Base-by-base conservation (phyloP, 2,888 invertebrate species). In the Sylvicola fuscatus region DNA sequence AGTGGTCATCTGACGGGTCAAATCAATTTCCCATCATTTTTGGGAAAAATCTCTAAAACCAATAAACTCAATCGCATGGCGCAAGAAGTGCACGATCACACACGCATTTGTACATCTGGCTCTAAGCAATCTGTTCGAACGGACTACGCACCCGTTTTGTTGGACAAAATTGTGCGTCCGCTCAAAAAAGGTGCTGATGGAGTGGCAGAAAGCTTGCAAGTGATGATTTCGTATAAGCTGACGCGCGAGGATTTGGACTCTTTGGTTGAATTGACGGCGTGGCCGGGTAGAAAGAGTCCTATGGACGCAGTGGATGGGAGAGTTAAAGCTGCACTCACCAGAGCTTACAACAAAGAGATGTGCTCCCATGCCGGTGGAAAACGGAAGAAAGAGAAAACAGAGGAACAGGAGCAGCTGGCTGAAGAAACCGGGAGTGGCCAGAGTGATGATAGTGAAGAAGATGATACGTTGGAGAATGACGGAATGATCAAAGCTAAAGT, bases 21-120 rank as follows among this genome's bases (percentile, higher is more conserved):
- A 63, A 79, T 92, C 14, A 76, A 79, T 49, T 98, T 98, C 58
- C 98, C 98, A 2, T 63, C 70, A 28, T 98, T 97, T 95, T 71
- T 98, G 36, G 98, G 98, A 2, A 89, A 89, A 60, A 87, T 93
- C 62, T 95, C 97, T 0, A 76, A 72, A 41, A 62, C 68, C 13
- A 72, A 61, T 42, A 97, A 95, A 61, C 73, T 81, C 51, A 72
- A 76, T 32, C 65, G 93, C 14, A 63, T 92, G 33, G 61, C 80
- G 10, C 80, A 81, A 55, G 87, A 90, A 55, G 64, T 93, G 35
- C 77, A 82, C 45, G 67, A 75, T n/a, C 95, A 95, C 49, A 82
- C 83, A 38, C 64, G 83, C 41, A 66, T 81, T 55, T 81, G 81
- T 49, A 73, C 80, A 17, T 78, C 82, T 0, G 82, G 76, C 2